Percentiles rank a stretch among this genome's conserved stretches.
Conservation (phyloP, 2,797 vertebrate species). For the Iguana delicatissima region DNA sequence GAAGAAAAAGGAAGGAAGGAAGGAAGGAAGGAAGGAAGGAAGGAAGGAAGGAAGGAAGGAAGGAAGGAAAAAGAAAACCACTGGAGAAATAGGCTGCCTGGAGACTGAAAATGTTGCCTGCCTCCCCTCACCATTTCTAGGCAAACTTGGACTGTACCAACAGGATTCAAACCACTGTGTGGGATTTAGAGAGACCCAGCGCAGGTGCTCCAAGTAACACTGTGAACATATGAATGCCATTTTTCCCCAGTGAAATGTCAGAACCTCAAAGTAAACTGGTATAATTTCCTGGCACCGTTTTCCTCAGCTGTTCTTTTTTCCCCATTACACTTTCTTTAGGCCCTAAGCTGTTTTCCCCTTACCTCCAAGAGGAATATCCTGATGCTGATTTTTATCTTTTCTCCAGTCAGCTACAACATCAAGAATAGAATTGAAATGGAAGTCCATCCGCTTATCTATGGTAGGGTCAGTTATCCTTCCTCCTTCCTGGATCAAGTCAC, state of each 20-base stretch:
- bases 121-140: too few relatives aligned
- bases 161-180: too few relatives aligned
- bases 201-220: neutral
- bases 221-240: neutral
- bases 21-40: too few relatives aligned
- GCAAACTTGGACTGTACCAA: too few relatives aligned
- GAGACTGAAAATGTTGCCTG: too few relatives aligned
- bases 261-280: neutral
- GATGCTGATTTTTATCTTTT: conserved; percentile 95
- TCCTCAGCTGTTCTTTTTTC: neutral
- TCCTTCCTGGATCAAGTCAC: conserved; percentile 96
- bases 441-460: conserved; percentile 99
- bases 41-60: too few relatives aligned
- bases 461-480: conserved; percentile 91
- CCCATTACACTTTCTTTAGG: neutral
- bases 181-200: neutral
- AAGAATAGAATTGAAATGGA: conserved; percentile 98
- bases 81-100: too few relatives aligned
- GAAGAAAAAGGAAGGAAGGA: too few relatives aligned
- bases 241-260: neutral
- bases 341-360: conserved; percentile 57
- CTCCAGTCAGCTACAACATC: conserved; percentile 98
- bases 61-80: too few relatives aligned
- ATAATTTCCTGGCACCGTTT: neutral
- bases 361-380: conserved; percentile 95